Conservation (phyloP, 2,113 vertebrate species). For the Cyprinodon brontotheroides region DNA sequence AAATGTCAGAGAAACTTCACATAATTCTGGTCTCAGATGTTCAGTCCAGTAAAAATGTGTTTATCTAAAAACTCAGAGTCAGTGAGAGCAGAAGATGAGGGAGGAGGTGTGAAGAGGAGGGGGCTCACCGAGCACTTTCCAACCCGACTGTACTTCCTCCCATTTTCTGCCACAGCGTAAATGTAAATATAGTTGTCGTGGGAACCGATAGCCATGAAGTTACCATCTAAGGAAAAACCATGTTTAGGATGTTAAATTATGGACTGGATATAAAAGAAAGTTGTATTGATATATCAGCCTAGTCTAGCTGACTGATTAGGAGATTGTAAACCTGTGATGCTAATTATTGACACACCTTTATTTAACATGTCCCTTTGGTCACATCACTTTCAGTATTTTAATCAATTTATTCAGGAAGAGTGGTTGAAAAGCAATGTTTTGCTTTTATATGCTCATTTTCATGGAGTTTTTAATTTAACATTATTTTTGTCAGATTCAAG, state of each 20-base stretch:
- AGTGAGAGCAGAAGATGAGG: slow-evolving; percentile 7
- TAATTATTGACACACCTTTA: too few relatives aligned
- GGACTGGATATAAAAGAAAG: neutral
- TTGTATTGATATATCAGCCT: too few relatives aligned
- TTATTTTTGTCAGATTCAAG: too few relatives aligned
- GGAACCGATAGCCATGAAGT: slow-evolving; percentile 95
- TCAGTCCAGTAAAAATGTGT: too few relatives aligned
- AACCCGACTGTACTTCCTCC: slow-evolving; percentile 92
- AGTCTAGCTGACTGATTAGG: too few relatives aligned
- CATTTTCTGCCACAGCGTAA: slow-evolving; percentile 90
- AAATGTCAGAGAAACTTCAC: neutral
- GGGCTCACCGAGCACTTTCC: slow-evolving; percentile 95
- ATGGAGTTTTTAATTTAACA: too few relatives aligned
- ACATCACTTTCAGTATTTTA: too few relatives aligned
- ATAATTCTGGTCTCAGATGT: neutral
- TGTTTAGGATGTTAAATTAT: neutral
- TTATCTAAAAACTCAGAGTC: slow-evolving; percentile 11
- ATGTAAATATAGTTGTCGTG: slow-evolving; percentile 99
- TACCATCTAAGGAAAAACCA: slow-evolving; percentile 84
- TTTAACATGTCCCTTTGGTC: too few relatives aligned
- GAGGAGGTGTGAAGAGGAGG: slow-evolving; percentile 20
- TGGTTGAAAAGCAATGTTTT: too few relatives aligned
- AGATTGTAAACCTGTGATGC: too few relatives aligned
- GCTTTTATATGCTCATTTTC: too few relatives aligned
- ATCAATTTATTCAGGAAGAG: too few relatives aligned